Conservation (phyloP, 1,140 invertebrate genomes). For the Glossosoma conforme region DNA sequence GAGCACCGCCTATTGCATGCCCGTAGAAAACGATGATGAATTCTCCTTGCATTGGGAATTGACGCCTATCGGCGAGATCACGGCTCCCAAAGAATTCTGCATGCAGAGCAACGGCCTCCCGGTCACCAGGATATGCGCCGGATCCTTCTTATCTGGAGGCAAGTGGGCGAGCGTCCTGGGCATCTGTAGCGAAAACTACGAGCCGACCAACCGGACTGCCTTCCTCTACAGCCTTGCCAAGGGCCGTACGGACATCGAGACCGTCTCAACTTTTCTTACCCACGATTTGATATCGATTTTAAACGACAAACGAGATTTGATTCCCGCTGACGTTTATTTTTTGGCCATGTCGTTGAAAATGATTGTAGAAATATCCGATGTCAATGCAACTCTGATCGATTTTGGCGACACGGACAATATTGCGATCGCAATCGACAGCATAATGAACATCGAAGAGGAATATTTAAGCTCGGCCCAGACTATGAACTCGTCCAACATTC, state of each 20-base stretch:
- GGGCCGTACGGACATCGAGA: slow-evolving; percentile 35
- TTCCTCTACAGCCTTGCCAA: slow-evolving; percentile 43
- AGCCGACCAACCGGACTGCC: slow-evolving; percentile 40
- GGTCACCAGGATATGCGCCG: slow-evolving; percentile 43
- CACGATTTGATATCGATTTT: slow-evolving; percentile 37
- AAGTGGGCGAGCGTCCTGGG: slow-evolving; percentile 43
- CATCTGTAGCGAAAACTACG: slow-evolving; percentile 40
- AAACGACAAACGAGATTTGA: slow-evolving; percentile 38
- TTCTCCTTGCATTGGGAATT: slow-evolving; percentile 41
- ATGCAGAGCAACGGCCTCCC: slow-evolving; percentile 47
- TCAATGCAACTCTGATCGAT: slow-evolving; percentile 37
- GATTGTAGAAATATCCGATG: slow-evolving; percentile 36
- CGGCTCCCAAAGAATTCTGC: slow-evolving; percentile 46
- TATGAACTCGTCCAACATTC: slow-evolving; percentile 51
- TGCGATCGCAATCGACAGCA: slow-evolving; percentile 46
- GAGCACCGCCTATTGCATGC: slow-evolving; percentile 44
- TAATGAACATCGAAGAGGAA: slow-evolving; percentile 43
- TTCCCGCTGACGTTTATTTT: slow-evolving; percentile 51
- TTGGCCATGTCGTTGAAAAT: slow-evolving; percentile 47
- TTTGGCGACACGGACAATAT: slow-evolving; percentile 45
- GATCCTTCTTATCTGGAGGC: slow-evolving; percentile 44
- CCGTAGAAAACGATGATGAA: slow-evolving; percentile 35
- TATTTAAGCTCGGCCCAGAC: slow-evolving; percentile 44
- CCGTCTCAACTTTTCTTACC: slow-evolving; percentile 39
- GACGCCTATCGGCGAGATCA: slow-evolving; percentile 41